phyloP scores from a whole-genome alignment of 1,140 invertebrate species.

The Neodiprion lecontei region DNA sequence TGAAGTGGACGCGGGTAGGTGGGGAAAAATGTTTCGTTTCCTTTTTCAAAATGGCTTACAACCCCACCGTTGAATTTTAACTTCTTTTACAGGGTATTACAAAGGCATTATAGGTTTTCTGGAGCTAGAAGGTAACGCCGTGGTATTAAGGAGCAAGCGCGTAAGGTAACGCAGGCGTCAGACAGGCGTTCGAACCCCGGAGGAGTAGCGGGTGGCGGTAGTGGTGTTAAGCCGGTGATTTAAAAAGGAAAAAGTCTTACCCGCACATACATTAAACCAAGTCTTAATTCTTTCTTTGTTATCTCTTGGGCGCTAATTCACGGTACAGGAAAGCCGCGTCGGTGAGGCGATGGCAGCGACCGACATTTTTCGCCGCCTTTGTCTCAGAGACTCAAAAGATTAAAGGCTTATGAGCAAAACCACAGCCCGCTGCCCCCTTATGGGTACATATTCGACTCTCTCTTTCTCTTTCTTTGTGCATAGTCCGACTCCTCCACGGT shows the following conservation, averaged over 20 bases:
- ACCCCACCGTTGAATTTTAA: too few species aligned
- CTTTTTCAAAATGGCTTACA: too few species aligned
- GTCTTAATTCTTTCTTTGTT: constrained; percentile 59
- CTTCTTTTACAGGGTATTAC: too few species aligned
- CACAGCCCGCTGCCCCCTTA: background rate
- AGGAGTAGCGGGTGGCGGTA: constrained; percentile 41
- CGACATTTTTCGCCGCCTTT: constrained; percentile 51
- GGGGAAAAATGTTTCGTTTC: too few species aligned
- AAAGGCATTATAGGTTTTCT: too few species aligned
- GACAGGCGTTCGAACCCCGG: constrained; percentile 19
- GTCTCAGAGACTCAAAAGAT: constrained; percentile 49
- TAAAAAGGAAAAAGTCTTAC: constrained; percentile 34
- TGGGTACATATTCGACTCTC: background rate
- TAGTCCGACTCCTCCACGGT: too few species aligned
- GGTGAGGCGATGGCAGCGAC: constrained; percentile 28
- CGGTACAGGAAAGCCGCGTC: constrained; percentile 23
- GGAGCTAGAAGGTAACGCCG: background rate
- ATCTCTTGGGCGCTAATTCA: constrained; percentile 54
- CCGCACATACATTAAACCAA: constrained; percentile 21
- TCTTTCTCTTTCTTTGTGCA: too few species aligned
- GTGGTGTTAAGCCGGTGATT: constrained; percentile 44
- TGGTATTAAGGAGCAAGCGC: background rate
- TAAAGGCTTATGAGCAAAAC: constrained; percentile 47
- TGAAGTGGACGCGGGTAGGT: too few species aligned
- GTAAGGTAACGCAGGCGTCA: background rate